Evolutionary conservation across 2,888 invertebrate genomes (phyloP).

Genomic region (Drosophila stalkeri): DNA sequence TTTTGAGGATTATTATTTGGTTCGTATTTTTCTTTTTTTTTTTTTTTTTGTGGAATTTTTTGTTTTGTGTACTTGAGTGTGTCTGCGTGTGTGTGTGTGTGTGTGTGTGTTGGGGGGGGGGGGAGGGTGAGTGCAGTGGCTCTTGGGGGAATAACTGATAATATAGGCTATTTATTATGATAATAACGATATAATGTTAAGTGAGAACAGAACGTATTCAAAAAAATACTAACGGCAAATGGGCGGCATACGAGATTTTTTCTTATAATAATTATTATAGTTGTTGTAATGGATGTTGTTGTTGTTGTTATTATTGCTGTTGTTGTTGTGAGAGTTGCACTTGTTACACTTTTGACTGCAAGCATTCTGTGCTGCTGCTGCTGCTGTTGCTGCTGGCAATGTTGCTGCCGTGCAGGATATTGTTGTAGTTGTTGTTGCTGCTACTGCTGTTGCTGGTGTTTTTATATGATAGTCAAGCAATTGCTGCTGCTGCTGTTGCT

Average conservation of each 20-base stretch:
- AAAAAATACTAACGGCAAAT: slow-evolving; percentile 85
- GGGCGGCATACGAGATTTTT: slow-evolving; percentile 85
- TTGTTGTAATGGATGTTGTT: slow-evolving; percentile 84
- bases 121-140: not conserved
- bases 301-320: slow-evolving; percentile 66
- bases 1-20: slow-evolving; percentile 4
- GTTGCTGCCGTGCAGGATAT: slow-evolving; percentile 39
- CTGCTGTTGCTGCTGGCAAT: slow-evolving; percentile 8
- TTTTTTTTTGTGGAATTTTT: not conserved
- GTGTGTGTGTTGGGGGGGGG: not conserved
- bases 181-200: slow-evolving; percentile 36
- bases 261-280: slow-evolving; percentile 85
- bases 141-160: slow-evolving; percentile 2
- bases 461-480: slow-evolving; percentile 36
- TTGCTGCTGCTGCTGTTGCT: slow-evolving; percentile 27
- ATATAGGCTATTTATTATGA: slow-evolving; percentile 34
- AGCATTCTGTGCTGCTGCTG: slow-evolving; percentile 45
- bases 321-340: slow-evolving; percentile 82
- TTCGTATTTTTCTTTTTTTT: not conserved
- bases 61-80: not conserved
- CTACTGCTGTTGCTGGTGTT: slow-evolving; percentile 15
- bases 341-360: slow-evolving; percentile 81
- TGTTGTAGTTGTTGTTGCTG: slow-evolving; percentile 22
- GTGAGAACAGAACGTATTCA: slow-evolving; percentile 43
- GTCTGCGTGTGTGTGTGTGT: slow-evolving; percentile 7